Evolutionary conservation across 2,888 invertebrate species (phyloP), one percentile per base, ranked within the genome.

Genomic region (Diabrotica balteata): DNA sequence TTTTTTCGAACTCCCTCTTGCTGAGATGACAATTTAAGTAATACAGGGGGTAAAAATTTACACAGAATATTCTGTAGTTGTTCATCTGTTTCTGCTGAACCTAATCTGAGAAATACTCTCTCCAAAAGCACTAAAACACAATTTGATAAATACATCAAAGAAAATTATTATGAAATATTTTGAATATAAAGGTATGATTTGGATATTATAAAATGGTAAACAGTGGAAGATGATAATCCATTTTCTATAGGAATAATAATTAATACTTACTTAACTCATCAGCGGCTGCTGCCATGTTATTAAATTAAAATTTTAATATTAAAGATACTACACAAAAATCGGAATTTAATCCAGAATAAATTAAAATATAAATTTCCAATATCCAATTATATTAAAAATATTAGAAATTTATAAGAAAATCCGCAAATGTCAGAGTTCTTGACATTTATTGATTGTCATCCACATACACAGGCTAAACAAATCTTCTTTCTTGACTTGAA

Each of bases 21-120:
- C 53, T 91, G 89, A 32, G 96, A 96, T 54, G 94, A 92, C 59
- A 97, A 86, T 85, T 97, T 97, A n/a, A 96, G 86, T 70, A 97
- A 88, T 65, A 96, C 94, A 17, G 96, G 96, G 43, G 94, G 90
- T 63, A 97, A 84, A 83, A 96, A 96, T 81, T 94, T 91, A 64
- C 86, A 89, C 44, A 97, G 89, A 66, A 92, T 90, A 78, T 88
- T 89, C 84, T 96, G 93, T 65, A 97, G 86, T 80, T 96, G 93
- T 64, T 95, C 94, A 85, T 97, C 97, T 7, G 91, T 91, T 75
- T 96, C 95, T 2, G 95, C 93, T 77, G 93, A 92, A 17, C 96
- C 96, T 75, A 97, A 88, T 59, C 96, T 90, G 66, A 97, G 85
- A 80, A 97, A 93, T 10, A 97, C 96, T 74, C 96, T 88, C 83